Evolutionary conservation across 2,888 invertebrate genomes (phyloP).

Genomic region (Acanthoscelides obtectus): DNA sequence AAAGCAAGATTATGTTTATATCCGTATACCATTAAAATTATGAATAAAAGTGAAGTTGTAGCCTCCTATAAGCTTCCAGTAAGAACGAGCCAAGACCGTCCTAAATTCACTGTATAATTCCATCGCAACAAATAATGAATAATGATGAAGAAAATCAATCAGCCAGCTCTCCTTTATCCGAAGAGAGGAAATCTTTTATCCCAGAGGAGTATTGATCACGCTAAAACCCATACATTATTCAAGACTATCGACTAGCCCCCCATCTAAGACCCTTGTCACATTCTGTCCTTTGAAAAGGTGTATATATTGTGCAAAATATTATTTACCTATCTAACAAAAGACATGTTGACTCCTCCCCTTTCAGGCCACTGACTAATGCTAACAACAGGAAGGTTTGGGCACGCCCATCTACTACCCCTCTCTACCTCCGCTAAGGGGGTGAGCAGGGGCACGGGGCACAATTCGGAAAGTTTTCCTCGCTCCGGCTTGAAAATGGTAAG

Average conservation of each 20-base stretch:
- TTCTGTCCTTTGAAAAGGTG: constrained; percentile 49
- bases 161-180: neutral
- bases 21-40: too few species aligned
- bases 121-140: neutral
- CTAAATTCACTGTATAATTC: neutral
- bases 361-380: constrained; percentile 48
- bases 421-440: neutral
- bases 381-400: constrained; percentile 36
- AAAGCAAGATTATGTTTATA: too few species aligned
- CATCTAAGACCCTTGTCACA: constrained; percentile 37
- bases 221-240: neutral
- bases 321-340: constrained; percentile 62
- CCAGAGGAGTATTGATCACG: neutral
- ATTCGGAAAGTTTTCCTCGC: neutral
- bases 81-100: neutral
- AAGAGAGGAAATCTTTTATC: neutral
- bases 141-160: neutral
- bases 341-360: constrained; percentile 45
- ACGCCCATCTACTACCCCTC: constrained; percentile 28
- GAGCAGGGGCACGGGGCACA: neutral
- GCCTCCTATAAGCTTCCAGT: too few species aligned
- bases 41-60: too few species aligned
- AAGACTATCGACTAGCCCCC: neutral
- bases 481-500: neutral
- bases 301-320: constrained; percentile 70